Percentiles rank a stretch among this genome's conserved stretches.
phyloP scores from a whole-genome alignment of 2,113 vertebrate species.

The Mesoclemmys tuberculata region DNA sequence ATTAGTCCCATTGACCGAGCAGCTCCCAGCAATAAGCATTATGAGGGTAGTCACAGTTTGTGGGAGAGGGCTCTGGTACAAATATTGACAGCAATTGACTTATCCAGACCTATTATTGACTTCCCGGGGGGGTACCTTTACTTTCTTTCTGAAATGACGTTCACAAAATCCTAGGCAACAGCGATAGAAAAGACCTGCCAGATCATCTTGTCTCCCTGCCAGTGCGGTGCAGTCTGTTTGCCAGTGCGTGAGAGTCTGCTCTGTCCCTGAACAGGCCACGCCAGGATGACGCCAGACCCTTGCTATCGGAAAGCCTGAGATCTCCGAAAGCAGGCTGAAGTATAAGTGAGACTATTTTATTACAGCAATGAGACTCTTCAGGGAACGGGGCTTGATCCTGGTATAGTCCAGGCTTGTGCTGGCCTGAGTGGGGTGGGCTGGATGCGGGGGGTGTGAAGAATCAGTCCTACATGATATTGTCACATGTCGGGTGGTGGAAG shows the following conservation, averaged over 20 bases:
- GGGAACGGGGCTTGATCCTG: neutral
- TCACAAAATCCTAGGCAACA: neutral
- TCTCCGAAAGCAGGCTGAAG: neutral
- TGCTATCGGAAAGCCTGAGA: neutral
- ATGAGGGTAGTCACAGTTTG: neutral
- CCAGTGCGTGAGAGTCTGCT: neutral
- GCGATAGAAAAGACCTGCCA: neutral
- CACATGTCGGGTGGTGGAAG: neutral
- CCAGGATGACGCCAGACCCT: neutral
- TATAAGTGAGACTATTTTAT: neutral
- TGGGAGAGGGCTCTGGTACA: neutral
- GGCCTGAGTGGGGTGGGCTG: neutral
- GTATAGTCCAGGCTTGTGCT: neutral
- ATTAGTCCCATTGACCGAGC: neutral
- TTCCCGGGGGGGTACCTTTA: accelerated
- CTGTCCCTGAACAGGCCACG: neutral
- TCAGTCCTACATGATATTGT: neutral
- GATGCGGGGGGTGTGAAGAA: neutral
- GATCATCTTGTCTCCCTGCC: neutral
- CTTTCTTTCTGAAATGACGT: neutral
- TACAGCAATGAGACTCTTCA: neutral
- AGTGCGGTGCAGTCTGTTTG: neutral
- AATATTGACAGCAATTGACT: neutral
- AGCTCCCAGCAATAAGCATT: neutral
- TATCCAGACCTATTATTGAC: neutral